phyloP scores from a whole-genome alignment of 2,888 invertebrate genomes.

The Cephonodes hylas region DNA sequence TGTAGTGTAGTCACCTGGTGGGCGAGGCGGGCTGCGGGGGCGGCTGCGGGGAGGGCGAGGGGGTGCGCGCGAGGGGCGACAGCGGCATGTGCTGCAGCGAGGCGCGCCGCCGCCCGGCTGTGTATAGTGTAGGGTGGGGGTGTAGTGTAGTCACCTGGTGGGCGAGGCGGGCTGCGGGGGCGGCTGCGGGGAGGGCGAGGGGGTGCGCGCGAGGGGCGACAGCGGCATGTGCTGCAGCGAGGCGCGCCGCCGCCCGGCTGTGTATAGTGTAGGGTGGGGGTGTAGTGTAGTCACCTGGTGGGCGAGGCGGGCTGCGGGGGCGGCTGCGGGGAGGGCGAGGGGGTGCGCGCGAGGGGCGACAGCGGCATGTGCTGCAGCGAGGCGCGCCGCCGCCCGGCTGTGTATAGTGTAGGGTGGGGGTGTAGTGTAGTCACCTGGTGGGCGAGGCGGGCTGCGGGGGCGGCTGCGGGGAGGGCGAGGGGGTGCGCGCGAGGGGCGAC shows the following conservation, averaged over 20 bases:
- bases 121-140: too few relatives aligned
- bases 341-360: conserved; percentile 96
- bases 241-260: too few relatives aligned
- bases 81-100: conserved; percentile 93
- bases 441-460: conserved; percentile 94
- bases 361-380: conserved; percentile 93
- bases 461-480: conserved; percentile 96
- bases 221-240: conserved; percentile 93
- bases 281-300: too few relatives aligned
- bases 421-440: too few relatives aligned
- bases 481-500: conserved; percentile 96
- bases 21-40: conserved; percentile 94
- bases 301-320: conserved; percentile 94
- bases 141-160: too few relatives aligned
- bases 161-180: conserved; percentile 94
- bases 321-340: conserved; percentile 96
- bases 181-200: conserved; percentile 96
- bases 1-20: too few relatives aligned
- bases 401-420: too few relatives aligned
- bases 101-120: too few relatives aligned
- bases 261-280: too few relatives aligned
- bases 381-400: too few relatives aligned
- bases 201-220: conserved; percentile 96
- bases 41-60: conserved; percentile 96
- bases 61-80: conserved; percentile 96